These are phyloP conservation scores for Acomys russatus DNA, from an alignment of 2,797 vertebrate genomes.

Conservation along the genomic window DNA sequence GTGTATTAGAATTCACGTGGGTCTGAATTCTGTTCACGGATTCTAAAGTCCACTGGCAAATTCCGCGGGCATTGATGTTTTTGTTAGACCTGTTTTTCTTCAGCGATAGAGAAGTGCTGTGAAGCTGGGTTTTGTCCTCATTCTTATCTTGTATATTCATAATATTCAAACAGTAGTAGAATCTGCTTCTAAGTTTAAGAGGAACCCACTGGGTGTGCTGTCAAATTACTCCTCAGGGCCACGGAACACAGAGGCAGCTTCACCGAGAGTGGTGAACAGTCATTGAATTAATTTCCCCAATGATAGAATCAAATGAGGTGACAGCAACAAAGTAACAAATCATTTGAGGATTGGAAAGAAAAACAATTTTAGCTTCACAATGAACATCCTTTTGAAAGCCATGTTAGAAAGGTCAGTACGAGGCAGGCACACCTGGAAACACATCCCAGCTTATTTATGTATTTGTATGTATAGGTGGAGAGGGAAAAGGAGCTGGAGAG, in stretches of 20 bases:
- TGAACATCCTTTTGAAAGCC: not conserved
- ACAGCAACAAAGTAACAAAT: slow-evolving; percentile 1
- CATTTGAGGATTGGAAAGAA: slow-evolving; percentile 7
- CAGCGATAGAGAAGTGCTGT: not conserved
- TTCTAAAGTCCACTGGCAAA: not conserved
- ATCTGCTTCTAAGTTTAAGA: not conserved
- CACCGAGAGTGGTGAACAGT: slow-evolving; percentile 13
- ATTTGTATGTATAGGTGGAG: not conserved
- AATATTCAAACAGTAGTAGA: not conserved
- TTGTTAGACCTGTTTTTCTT: not conserved
- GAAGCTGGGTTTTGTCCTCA: not conserved
- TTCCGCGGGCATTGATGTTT: not conserved
- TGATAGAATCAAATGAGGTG: slow-evolving; percentile 49
- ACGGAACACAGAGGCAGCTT: not conserved
- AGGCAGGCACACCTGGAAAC: slow-evolving; percentile 57
- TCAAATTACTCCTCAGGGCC: slow-evolving; percentile 23
- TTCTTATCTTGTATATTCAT: slow-evolving; percentile 15
- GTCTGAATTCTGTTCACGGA: not conserved
- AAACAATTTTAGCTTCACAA: slow-evolving; percentile 15
- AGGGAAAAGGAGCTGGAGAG: not conserved
- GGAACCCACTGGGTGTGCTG: not conserved
- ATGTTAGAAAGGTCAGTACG: slow-evolving; percentile 51
- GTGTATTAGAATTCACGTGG: not conserved
- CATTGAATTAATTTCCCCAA: slow-evolving; percentile 58
- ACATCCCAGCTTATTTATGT: not conserved